A percentile compares a stretch with the other conserved stretches of the same genome.
Evolutionary conservation across 2,888 invertebrate genomes (phyloP).

Genomic region (Trachelus troglodyta): DNA sequence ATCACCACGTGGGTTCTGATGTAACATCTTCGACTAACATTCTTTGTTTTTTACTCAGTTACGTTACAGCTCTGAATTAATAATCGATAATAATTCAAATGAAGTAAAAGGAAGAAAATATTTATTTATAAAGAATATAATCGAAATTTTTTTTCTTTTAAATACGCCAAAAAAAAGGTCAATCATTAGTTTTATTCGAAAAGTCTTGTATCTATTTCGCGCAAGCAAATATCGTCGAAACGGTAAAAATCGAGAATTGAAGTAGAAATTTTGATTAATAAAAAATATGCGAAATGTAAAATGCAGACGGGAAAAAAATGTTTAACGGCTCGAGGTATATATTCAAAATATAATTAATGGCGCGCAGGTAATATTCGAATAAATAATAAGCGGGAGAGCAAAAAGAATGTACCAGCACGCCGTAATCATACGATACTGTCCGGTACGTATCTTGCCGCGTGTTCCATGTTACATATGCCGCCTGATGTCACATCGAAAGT

Average conservation of each 20-base stretch:
- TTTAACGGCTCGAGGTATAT: neutral
- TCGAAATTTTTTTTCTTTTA: neutral
- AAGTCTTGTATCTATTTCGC: neutral
- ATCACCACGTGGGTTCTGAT: neutral
- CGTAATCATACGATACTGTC: slow-evolving; percentile 40
- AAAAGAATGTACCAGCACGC: slow-evolving; percentile 10
- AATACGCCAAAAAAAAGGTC: neutral
- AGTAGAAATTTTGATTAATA: no score
- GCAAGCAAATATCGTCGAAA: neutral
- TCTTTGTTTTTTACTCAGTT: neutral
- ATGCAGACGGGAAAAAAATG: neutral
- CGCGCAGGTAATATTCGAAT: neutral
- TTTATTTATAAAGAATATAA: no score
- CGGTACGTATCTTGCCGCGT: slow-evolving; percentile 28
- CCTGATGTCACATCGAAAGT: slow-evolving; percentile 27
- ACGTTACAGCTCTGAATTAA: neutral
- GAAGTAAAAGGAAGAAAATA: neutral
- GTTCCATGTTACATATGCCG: slow-evolving; percentile 30
- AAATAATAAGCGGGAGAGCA: neutral
- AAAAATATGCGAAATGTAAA: no score
- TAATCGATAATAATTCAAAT: neutral
- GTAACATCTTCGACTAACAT: neutral
- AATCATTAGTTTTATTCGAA: neutral
- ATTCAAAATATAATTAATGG: neutral
- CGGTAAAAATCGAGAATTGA: no score